A percentile compares a stretch with the other conserved stretches of the same genome.
phyloP scores from a whole-genome alignment of 1,140 invertebrate species.

The Archivesica marissinica region DNA sequence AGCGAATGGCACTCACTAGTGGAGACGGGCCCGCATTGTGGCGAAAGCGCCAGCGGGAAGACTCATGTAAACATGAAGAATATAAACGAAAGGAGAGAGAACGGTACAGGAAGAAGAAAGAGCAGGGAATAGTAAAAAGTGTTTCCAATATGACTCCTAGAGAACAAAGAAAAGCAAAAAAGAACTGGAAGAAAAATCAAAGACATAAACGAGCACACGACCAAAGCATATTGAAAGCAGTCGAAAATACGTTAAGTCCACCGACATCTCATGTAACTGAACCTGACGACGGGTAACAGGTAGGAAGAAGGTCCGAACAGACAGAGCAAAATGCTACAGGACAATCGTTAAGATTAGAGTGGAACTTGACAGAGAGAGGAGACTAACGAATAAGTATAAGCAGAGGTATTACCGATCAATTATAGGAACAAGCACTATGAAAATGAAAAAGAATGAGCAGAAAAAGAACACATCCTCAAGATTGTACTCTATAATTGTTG shows the following conservation, averaged over 20 bases:
- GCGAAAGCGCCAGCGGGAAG: neutral
- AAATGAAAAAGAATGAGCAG: neutral
- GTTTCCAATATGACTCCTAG: neutral
- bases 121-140: neutral
- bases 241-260: neutral
- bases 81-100: constrained; percentile 11
- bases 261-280: neutral
- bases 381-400: neutral
- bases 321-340: neutral
- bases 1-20: neutral
- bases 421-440: no score
- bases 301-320: neutral
- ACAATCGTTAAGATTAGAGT: no score
- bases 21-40: neutral
- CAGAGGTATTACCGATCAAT: neutral
- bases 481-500: neutral
- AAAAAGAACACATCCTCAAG: neutral
- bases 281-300: neutral
- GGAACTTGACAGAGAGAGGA: neutral
- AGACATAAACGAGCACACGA: neutral
- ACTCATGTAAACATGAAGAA: neutral
- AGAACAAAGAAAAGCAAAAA: neutral
- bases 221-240: neutral
- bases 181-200: neutral
- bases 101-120: neutral